Evolutionary conservation across 2,888 invertebrate genomes (phyloP), one percentile per base, ranked within the genome.

Genomic region (Drosophila kanekoi): DNA sequence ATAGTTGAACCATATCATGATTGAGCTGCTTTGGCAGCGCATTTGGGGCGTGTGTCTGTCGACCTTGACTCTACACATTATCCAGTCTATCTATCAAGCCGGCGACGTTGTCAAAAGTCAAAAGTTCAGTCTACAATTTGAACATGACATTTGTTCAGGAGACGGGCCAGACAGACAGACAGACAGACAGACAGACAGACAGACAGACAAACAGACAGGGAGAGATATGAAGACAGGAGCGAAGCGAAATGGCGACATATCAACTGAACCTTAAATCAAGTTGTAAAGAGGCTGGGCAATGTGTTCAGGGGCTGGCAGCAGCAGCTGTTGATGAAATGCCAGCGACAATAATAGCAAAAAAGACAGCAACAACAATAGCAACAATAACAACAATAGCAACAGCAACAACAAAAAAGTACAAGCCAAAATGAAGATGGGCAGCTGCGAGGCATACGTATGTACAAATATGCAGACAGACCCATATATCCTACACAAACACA

Each of bases 261-360:
- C 75, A 81, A 87, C 81, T 82, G 82, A 88, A 86, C 87, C 89
- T 86, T 86, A 83, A 83, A 83, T 83, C 89, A 88, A 86, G 87
- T 83, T 88, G 87, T 80, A 74, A 83, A 80, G 88, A 82, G 84
- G 72, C 83, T 72, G 83, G 63, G 73, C 64, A 58, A 74, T 63
- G 68, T 84, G 85, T 70, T 66, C 63, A 37, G 72, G 48, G 49
- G 44, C 48, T 71, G 71, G 79, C 64, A 78, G 79, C 67, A 81
- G 78, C 87, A 89, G 89, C 83, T 84, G 84, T 84, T 89, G 87
- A 87, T 89, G 87, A 74, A 87, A 85, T 72, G 72, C 63, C 64
- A 67, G 63, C 81, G 72, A 87, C 75, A 83, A 89, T 56, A 88
- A 72, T 66, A 85, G 59, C 65, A 76, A 58, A 37, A 75, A 28